These are phyloP conservation scores for Ceyx margarethae DNA, from an alignment of 2,113 vertebrate genomes.

Conservation along the genomic window DNA sequence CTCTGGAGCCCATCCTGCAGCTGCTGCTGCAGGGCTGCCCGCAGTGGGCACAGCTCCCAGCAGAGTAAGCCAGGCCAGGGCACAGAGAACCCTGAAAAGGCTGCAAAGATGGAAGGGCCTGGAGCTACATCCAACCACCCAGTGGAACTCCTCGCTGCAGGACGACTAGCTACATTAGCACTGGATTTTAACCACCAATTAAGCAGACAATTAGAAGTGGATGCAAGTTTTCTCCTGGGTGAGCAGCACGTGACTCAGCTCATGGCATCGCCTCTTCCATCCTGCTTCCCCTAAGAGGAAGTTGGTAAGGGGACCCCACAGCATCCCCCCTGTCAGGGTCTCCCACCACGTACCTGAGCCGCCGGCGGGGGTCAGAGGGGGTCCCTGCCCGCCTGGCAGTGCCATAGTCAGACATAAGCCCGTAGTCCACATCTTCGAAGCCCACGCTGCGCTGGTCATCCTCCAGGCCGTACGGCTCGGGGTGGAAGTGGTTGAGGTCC, in stretches of 20 bases:
- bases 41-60: fast-evolving
- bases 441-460: constrained; percentile 94
- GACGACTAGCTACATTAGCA: not conserved
- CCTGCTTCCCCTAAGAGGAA: not conserved
- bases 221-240: not conserved
- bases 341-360: constrained; percentile 78
- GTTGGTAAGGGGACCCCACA: not conserved
- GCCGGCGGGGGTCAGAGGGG: constrained; percentile 79
- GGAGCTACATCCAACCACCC: not conserved
- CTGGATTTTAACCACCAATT: constrained; percentile 29
- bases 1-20: fast-evolving
- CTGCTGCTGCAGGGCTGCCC: not conserved
- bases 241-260: not conserved
- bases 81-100: fast-evolving
- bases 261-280: fast-evolving
- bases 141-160: constrained; percentile 13
- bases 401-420: constrained; percentile 86
- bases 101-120: not conserved
- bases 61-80: not conserved
- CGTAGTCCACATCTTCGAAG: constrained; percentile 90
- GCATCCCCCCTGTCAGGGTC: not conserved
- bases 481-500: constrained; percentile 89
- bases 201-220: constrained; percentile 20
- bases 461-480: constrained; percentile 89
- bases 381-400: constrained; percentile 83